Evolutionary conservation across 2,888 invertebrate genomes (phyloP), one percentile per base, ranked within the genome.

Genomic region (Melieria omissa): DNA sequence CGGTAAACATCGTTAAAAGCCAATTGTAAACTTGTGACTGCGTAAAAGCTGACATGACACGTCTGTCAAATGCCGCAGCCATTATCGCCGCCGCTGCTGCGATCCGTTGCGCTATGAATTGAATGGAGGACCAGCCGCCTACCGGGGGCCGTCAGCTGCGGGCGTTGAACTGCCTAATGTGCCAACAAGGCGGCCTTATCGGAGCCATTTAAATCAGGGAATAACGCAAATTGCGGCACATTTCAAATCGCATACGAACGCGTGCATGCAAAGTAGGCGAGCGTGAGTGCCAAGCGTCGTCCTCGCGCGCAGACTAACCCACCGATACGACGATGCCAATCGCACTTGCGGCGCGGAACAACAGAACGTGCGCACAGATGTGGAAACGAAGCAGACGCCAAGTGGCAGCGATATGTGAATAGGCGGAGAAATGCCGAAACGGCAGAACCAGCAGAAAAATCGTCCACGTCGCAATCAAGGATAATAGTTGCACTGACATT

Each of bases 11-110:
- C 80, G 79, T 80, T 81, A 80, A 80, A 80, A 80, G 80, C 79
- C 81, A 81, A 82, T 81, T 81, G 81, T 82, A 81, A 82, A 82
- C 78, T 82, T 80, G 77, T 79, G 79, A 52, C 54, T 44, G 54
- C 64, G 52, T 64, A 54, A 42, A 54, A 14, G 16, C 5, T 54
- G 44, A 54, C 64, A 65, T 65, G 14, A 9, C 29, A 29, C 29
- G 29, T 29, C 54, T 66, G 60, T 54, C 65, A 63, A 44, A 45
- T 71, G 65, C 62, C 58, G 58, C 60, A 42, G 16, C 52, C 54
- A 54, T 14, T 49, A n/a, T n/a, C 49, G 60, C 58, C 44, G 49
- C 57, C 47, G 54, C 57, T 46, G 6, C 54, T 58, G 16, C 9
- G n/a, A 68, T 2, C 1, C 16, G 16, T 1, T 2, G 16, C 16